A percentile compares a stretch with the other conserved stretches of the same genome.
Evolutionary conservation across 1,140 invertebrate species (phyloP).

Genomic region (Drosophila mauritiana): DNA sequence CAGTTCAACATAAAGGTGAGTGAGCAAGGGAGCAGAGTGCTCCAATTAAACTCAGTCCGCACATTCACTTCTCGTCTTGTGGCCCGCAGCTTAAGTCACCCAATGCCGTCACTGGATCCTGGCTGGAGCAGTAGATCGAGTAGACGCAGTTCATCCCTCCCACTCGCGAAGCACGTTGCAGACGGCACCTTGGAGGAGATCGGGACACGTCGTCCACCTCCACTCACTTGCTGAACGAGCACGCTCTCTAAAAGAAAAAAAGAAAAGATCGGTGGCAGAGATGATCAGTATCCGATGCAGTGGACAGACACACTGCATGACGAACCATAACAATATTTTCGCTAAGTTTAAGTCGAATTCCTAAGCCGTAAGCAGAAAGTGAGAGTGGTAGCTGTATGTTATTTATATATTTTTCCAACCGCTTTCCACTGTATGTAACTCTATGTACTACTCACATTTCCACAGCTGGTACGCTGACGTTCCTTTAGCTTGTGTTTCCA

Average conservation of each 20-base stretch:
- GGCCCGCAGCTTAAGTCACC: slow-evolving; percentile 74
- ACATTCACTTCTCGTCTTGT: neutral
- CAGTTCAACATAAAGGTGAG: slow-evolving; percentile 95
- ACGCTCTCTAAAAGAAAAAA: slow-evolving; percentile 65
- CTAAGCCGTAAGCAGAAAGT: slow-evolving; percentile 61
- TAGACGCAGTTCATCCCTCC: neutral
- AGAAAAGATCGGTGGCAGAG: slow-evolving; percentile 10
- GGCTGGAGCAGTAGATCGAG: slow-evolving; percentile 80
- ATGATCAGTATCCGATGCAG: slow-evolving; percentile 11
- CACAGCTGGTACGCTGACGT: slow-evolving; percentile 22
- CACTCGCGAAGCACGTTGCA: slow-evolving; percentile 20
- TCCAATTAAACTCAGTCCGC: neutral
- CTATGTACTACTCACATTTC: slow-evolving; percentile 33
- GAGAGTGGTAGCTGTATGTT: slow-evolving; percentile 43
- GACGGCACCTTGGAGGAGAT: slow-evolving; percentile 23
- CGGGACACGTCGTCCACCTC: neutral
- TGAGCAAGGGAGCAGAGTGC: no score
- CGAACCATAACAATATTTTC: slow-evolving; percentile 53
- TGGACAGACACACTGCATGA: slow-evolving; percentile 11
- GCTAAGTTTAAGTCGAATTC: slow-evolving; percentile 60
- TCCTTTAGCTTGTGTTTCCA: slow-evolving; percentile 33
- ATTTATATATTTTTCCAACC: slow-evolving; percentile 35
- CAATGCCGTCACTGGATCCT: slow-evolving; percentile 77
- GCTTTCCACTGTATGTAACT: slow-evolving; percentile 38
- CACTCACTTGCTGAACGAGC: slow-evolving; percentile 64